Evolutionary conservation across 2,888 invertebrate species (phyloP), one percentile per base, ranked within the genome.

Genomic region (Aromia moschata): DNA sequence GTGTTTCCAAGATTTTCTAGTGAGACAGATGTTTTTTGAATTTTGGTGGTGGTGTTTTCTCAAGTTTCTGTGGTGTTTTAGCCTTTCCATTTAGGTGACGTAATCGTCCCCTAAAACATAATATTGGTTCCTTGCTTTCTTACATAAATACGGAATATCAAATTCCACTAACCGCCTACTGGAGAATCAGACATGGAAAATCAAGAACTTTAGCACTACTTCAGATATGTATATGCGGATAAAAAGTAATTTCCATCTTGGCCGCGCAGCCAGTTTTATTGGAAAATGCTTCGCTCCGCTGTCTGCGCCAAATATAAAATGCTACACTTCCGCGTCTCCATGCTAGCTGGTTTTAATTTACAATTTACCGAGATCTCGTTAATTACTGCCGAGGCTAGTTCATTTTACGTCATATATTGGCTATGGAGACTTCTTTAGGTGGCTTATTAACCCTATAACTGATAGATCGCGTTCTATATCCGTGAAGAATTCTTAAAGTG

Each of bases 211-310:
- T 64, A 65, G 58, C 62, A 64, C 46, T 61, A 58, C 68, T 62
- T 63, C 64, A n/a, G n/a, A n/a, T 65, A 69, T 70, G 72, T 73
- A 70, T 73, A 74, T 74, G 73, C 73, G 72, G 74, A 74, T 73
- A 74, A 73, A 74, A 74, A 74, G 74, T 74, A 73, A 74, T 74
- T 74, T 74, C 71, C 74, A 74, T 74, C 74, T 70, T 71, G 73
- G 71, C 71, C 71, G 67, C 69, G 63, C 72, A 69, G 70, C 70
- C 71, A 72, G 73, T 72, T 74, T 71, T 73, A 74, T 73, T 71
- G 74, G 71, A 69, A 71, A 72, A 74, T 72, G 71, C 71, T 66
- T 69, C 70, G 64, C 68, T 67, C 67, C 59, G 65, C 67, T 68
- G 72, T 72, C 71, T 71, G 70, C 72, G 62, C 70, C 71, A 72